Evolutionary conservation across 1,140 invertebrate genomes (phyloP), one percentile per base, ranked within the genome.

Genomic region (Microplitis mediator): DNA sequence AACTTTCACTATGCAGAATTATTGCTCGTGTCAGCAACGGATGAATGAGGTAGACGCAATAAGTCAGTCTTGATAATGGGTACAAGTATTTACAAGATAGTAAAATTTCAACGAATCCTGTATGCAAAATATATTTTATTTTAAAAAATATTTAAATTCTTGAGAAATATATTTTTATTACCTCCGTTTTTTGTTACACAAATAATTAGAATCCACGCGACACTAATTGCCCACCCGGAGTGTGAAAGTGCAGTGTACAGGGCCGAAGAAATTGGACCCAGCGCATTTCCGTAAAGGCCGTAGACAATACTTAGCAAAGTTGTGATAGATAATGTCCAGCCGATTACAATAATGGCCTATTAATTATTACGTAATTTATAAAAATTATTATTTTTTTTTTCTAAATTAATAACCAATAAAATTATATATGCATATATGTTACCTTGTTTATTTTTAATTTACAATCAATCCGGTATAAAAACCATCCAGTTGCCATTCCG

Each of bases 11-110:
- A 31, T 66, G 73, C 8, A 80, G 35, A 32, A 84, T 75, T 45
- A 84, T 65, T 9, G 78, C 61, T 58, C 80, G 74, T 56, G 79
- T 76, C 9, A 85, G 65, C 13, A 68, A 52, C 75, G 85, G 86
- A 82, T 91, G 90, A 14, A 91, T 76, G 13, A 91, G 83, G 78
- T 91, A 91, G 11, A 85, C 86, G 69, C 86, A 85, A 75, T 90
- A 91, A 3, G 89, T 89, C 8, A 91, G 78, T 60, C 89, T 83
- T 35, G 88, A 88, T n/a, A 90, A 74, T 0, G 90, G 89, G 61
- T 89, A 85, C 5, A 89, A 85, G 32, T 85, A 80, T 66, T 85
- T 87, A 85, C 88, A 89, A 0, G 89, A 90, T 4, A 92, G 78
- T 36, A 91, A 78, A 6, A 77, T 85, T 74, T 90, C 88, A 1